Percentiles rank a stretch among this genome's conserved stretches.
These are phyloP conservation scores for Athene noctua DNA, from an alignment of 2,113 vertebrate species.

Conservation along the genomic window DNA sequence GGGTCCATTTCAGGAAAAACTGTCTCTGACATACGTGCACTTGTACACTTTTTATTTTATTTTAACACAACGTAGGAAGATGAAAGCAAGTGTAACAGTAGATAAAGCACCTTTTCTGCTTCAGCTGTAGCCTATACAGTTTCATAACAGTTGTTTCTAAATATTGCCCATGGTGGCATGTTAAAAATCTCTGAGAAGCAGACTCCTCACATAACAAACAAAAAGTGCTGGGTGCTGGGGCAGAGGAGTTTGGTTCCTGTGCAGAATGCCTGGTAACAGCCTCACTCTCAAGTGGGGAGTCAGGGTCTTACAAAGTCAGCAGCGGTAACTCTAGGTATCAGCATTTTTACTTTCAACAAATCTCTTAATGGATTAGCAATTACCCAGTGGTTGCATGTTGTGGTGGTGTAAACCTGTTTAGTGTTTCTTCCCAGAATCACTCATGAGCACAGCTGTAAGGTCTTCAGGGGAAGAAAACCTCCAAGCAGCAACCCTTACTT, in stretches of 20 bases:
- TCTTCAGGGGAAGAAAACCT: not conserved
- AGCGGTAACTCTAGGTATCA: not conserved
- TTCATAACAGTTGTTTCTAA: constrained; percentile 4
- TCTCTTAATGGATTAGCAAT: not conserved
- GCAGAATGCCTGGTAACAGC: not conserved
- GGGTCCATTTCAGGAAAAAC: not conserved
- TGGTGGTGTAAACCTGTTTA: not conserved
- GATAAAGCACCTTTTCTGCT: not conserved
- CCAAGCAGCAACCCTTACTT: not conserved
- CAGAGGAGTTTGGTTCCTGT: not conserved
- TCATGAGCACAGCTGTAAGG: not conserved
- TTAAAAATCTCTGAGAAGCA: not conserved
- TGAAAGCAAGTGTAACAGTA: not conserved
- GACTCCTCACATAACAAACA: not conserved
- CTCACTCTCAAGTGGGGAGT: not conserved
- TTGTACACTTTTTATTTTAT: constrained; percentile 28
- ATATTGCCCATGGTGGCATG: not conserved
- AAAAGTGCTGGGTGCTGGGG: not conserved
- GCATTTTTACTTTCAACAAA: not conserved
- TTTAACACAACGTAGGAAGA: constrained; percentile 32
- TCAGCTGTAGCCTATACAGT: not conserved
- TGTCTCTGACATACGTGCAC: not conserved
- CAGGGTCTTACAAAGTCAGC: not conserved
- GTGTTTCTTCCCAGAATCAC: not conserved
- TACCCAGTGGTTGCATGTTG: not conserved